Evolutionary conservation across 2,888 invertebrate species (phyloP).

Genomic region (Linnaemya vulpina): DNA sequence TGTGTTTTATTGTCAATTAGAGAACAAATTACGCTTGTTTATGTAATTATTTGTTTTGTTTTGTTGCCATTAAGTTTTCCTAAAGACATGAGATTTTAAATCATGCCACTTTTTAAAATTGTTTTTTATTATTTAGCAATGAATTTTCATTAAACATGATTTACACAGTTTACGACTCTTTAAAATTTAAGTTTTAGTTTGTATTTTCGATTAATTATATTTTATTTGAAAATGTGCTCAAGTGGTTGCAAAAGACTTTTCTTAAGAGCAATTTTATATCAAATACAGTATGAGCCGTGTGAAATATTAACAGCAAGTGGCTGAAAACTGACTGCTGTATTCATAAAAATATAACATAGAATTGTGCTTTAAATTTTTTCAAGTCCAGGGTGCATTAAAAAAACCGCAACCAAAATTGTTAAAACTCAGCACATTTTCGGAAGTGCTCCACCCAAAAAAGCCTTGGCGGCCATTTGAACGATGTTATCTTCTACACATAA

Average conservation of each 20-base stretch:
- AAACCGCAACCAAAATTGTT: too few species aligned
- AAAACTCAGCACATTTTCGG: too few species aligned
- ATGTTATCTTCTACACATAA: too few species aligned
- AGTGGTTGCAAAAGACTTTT: not conserved
- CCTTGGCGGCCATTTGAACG: too few species aligned
- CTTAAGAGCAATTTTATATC: too few species aligned
- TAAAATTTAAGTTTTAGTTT: not conserved
- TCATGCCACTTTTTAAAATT: not conserved
- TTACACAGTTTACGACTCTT: not conserved
- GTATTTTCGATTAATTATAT: not conserved
- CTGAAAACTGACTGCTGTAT: too few species aligned
- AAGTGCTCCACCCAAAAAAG: not conserved
- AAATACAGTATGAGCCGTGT: too few species aligned
- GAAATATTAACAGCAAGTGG: too few species aligned
- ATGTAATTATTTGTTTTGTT: not conserved
- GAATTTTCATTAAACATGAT: not conserved
- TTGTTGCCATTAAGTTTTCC: not conserved
- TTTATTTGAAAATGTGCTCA: too few species aligned
- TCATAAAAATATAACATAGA: too few species aligned
- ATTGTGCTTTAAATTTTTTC: too few species aligned
- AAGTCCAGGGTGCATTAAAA: too few species aligned
- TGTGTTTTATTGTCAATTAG: conserved; percentile 52
- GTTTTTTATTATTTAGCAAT: not conserved
- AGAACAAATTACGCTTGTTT: conserved; percentile 12
- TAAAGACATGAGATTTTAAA: not conserved